These are phyloP conservation scores for Exaiptasia diaphana DNA, from an alignment of 64 coral and sea anemone genomes.

Conservation along the genomic window DNA sequence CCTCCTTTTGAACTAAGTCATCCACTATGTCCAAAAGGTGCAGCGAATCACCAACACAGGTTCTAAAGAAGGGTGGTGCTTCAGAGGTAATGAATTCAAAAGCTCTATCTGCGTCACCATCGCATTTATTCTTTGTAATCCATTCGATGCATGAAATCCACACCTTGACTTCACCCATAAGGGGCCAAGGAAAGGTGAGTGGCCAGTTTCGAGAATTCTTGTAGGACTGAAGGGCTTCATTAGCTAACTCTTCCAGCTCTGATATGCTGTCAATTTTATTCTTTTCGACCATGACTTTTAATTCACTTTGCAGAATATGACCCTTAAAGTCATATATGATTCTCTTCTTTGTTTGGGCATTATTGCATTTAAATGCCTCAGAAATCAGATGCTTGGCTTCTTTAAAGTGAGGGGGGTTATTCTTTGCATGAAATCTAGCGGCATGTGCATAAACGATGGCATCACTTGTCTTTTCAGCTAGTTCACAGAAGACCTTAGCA, in stretches of 20 bases:
- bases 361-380: constrained; percentile 23
- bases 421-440: constrained; percentile 75
- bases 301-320: constrained; percentile 9
- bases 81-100: constrained; percentile 32
- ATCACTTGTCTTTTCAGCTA: constrained; percentile 59
- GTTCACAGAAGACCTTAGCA: constrained; percentile 43
- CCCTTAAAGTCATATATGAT: constrained; percentile 55
- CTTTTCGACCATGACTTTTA: neutral
- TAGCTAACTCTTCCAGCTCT: constrained; percentile 8
- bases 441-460: constrained; percentile 42
- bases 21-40: constrained; percentile 60
- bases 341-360: neutral
- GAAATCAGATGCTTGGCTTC: constrained; percentile 54
- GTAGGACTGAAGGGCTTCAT: neutral
- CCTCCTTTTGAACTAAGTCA: constrained; percentile 40
- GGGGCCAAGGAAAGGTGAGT: constrained; percentile 59
- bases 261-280: neutral
- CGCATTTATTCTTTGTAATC: constrained; percentile 47
- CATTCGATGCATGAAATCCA: constrained; percentile 64
- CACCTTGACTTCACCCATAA: constrained; percentile 73
- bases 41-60: constrained; percentile 55
- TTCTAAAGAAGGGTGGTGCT: constrained; percentile 41
- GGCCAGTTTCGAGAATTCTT: constrained; percentile 50
- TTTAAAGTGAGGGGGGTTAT: constrained; percentile 25
- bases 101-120: constrained; percentile 4